Evolutionary conservation across 2,888 invertebrate genomes (phyloP), one percentile per base, ranked within the genome.

Genomic region (Harpagoxenus sublaevis): DNA sequence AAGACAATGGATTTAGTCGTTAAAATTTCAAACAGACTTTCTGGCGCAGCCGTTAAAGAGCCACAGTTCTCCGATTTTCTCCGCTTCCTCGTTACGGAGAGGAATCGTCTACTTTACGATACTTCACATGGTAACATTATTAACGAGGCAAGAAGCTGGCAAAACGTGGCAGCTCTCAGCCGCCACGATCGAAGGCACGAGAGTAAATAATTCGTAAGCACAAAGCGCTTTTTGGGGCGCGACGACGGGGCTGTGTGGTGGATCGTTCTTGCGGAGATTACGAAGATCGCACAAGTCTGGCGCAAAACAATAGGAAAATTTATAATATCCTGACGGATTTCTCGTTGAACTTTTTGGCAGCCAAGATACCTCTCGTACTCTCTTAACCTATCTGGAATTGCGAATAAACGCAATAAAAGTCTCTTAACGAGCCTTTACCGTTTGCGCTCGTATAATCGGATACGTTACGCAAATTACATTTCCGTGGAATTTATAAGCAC

Each of bases 231-330:
- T 71, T 71, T 81, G 60, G 60, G 39, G 10, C 23, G 42, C 53
- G 66, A 71, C 74, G 45, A 81, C 57, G 31, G 70, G 60, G 12
- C 23, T 23, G 23, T 51, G 18, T 18, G 70, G 60, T 23, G 31
- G 12, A 9, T 81, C 48, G 48, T 82, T 82, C 75, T 82, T 82
- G 35, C 82, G 48, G 18, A 75, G 82, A 75, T 82, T 82, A 82
- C 63, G 63, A 65, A 82, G 65, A 74, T 74, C 60, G 57, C 39
- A 18, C 28, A 31, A 74, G 73, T 48, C n/a, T 48, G 75, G 31
- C 23, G 45, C 74, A 75, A 82, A 82, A 74, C 82, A 73, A 63
- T 73, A n/a, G 23, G 75, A 75, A 75, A 82, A 82, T 75, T 60
- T 82, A 82, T 63, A 82, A 75, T 75, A 75, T 42, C 31, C 53